Evolutionary conservation across 2,113 vertebrate genomes (phyloP).

Genomic region (Lagopus muta): DNA sequence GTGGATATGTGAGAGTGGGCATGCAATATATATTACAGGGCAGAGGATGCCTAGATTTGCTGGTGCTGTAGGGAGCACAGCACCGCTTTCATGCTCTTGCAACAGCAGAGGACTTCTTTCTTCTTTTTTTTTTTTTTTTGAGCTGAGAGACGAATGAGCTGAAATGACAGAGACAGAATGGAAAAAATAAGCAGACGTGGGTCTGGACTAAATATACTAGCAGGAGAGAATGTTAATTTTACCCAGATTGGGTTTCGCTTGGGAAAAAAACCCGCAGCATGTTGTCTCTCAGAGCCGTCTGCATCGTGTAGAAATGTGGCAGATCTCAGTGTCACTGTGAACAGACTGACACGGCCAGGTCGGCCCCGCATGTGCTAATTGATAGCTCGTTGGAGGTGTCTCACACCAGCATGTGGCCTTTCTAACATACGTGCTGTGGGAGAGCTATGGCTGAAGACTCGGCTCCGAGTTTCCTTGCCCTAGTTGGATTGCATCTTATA

Average conservation of each 20-base stretch:
- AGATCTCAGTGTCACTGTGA: background rate
- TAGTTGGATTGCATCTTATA: background rate
- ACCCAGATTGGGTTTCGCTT: conserved; percentile 45
- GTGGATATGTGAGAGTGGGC: background rate
- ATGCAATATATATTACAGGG: background rate
- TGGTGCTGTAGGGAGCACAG: background rate
- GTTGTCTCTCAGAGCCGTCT: background rate
- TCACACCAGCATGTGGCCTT: background rate
- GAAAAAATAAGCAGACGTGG: conserved; percentile 54
- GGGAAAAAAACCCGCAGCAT: background rate
- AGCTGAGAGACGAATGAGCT: background rate
- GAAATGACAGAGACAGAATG: conserved; percentile 37
- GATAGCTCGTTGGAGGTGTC: background rate
- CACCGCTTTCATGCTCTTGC: background rate
- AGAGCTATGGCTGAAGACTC: background rate
- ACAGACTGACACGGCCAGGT: background rate
- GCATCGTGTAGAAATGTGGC: background rate
- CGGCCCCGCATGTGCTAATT: background rate
- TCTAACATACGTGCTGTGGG: fast-evolving
- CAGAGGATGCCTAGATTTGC: background rate
- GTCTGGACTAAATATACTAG: conserved; percentile 40
- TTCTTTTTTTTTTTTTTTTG: background rate
- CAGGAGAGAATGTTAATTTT: conserved; percentile 48
- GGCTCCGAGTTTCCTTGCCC: background rate
- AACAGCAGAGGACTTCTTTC: background rate